These are phyloP conservation scores for Odocoileus hemionus DNA, from an alignment of 2,113 vertebrate genomes.

Conservation along the genomic window DNA sequence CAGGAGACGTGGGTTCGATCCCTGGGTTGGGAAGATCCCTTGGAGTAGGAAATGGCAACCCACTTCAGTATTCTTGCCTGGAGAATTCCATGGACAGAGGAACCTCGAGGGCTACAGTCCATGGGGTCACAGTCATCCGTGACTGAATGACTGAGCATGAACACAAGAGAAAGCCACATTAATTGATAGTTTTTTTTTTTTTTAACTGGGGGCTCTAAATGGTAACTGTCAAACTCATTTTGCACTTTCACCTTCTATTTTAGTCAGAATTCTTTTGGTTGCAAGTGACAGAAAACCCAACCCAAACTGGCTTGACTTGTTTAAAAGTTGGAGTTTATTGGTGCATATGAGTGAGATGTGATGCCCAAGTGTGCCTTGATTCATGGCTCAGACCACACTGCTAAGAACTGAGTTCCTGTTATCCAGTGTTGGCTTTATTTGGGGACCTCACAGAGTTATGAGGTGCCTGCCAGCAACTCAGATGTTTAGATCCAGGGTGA, in stretches of 20 bases:
- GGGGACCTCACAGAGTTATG: background rate
- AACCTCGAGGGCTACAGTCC: background rate
- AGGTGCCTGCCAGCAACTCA: background rate
- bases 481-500: background rate
- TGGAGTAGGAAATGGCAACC: background rate
- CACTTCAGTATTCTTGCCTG: background rate
- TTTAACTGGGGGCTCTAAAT: background rate
- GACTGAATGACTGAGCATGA: background rate
- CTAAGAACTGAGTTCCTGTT: background rate
- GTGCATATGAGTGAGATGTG: background rate
- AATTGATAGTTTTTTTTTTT: background rate
- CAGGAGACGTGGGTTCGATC: background rate
- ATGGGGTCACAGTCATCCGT: background rate
- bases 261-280: background rate
- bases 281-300: background rate
- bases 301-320: background rate
- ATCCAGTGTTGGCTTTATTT: background rate
- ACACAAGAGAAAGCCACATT: background rate
- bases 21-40: background rate
- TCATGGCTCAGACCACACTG: background rate
- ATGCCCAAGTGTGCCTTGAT: background rate
- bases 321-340: background rate
- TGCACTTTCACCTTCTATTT: conserved; percentile 8
- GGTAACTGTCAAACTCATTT: background rate
- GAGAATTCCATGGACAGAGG: background rate